Conservation (phyloP, 2,888 invertebrate species). For the Liposcelis brunnea region DNA sequence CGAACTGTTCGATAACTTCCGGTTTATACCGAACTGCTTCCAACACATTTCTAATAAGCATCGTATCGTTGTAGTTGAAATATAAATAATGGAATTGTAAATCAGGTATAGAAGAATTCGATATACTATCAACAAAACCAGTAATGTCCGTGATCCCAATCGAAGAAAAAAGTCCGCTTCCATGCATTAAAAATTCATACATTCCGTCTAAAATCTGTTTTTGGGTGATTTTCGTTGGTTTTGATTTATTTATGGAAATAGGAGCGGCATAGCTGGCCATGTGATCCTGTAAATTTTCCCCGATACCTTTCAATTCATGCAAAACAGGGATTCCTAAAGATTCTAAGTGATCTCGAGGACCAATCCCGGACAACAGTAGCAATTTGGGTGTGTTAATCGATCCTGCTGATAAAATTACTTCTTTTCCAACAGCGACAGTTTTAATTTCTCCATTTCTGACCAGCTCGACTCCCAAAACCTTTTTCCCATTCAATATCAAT, state of each 20-base stretch:
- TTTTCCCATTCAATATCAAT: slow-evolving; percentile 25
- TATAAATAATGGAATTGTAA: slow-evolving; percentile 11
- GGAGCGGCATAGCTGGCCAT: slow-evolving; percentile 23
- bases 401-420: slow-evolving; percentile 33
- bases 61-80: slow-evolving; percentile 6
- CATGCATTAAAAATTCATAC: slow-evolving; percentile 6
- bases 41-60: slow-evolving; percentile 2
- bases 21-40: not conserved
- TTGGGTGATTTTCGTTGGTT: slow-evolving; percentile 11
- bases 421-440: slow-evolving; percentile 26
- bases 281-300: slow-evolving; percentile 35
- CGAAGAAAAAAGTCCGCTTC: slow-evolving; percentile 18
- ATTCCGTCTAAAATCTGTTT: not conserved
- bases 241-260: not conserved
- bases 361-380: slow-evolving; percentile 35
- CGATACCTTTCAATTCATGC: slow-evolving; percentile 27
- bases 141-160: slow-evolving; percentile 23
- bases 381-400: slow-evolving; percentile 32
- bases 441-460: slow-evolving; percentile 23
- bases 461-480: slow-evolving; percentile 28
- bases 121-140: slow-evolving; percentile 10
- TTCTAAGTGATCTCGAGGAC: slow-evolving; percentile 26
- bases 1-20: slow-evolving; percentile 21
- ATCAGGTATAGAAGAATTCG: slow-evolving; percentile 12
- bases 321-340: slow-evolving; percentile 25